These are phyloP conservation scores for Meliscaeva auricollis DNA, from an alignment of 2,888 invertebrate genomes.

Conservation along the genomic window DNA sequence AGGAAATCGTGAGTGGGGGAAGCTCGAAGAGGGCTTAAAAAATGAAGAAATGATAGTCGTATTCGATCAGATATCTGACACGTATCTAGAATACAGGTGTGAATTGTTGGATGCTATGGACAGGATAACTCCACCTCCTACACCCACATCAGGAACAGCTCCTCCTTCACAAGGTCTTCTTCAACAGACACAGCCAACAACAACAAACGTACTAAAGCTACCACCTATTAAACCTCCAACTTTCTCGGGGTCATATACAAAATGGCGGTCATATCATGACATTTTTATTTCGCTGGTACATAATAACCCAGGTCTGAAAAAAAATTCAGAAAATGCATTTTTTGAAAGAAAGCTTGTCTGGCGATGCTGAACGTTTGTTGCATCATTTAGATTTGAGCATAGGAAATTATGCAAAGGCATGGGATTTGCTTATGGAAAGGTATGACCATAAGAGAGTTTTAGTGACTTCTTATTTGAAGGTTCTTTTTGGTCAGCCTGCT, in stretches of 20 bases:
- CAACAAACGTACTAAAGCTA: neutral
- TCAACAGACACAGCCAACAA: neutral
- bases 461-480: neutral
- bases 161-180: neutral
- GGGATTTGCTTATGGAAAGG: neutral
- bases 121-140: neutral
- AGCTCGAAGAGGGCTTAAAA: neutral
- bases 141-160: neutral
- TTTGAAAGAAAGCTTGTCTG: slow-evolving; percentile 1
- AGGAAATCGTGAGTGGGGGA: neutral
- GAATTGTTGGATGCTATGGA: neutral
- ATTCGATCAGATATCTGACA: neutral
- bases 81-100: neutral
- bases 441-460: slow-evolving; percentile 1
- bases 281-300: neutral
- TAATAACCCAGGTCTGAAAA: neutral
- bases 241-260: neutral
- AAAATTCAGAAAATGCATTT: slow-evolving; percentile 14
- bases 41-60: neutral
- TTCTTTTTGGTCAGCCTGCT: neutral
- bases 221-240: neutral
- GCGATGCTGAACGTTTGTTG: neutral
- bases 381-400: neutral
- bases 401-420: neutral
- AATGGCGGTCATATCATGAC: slow-evolving; percentile 6